A percentile compares a stretch with the other conserved stretches of the same genome.
Conservation (phyloP, 1,140 invertebrate genomes). For the Brachionus sp. region DNA sequence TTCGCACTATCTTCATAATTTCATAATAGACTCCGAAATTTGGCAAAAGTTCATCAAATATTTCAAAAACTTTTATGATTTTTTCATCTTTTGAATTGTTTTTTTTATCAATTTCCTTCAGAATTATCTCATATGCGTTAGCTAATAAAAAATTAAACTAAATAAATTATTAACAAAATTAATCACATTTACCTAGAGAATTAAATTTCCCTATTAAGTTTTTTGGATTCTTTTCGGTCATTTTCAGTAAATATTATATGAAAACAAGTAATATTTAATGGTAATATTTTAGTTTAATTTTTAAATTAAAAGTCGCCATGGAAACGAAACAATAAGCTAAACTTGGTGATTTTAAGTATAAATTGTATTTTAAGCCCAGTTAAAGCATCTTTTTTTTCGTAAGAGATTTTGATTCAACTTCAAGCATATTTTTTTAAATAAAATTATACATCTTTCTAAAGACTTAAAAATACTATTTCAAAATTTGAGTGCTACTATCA, state of each 20-base stretch:
- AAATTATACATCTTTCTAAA: too few species aligned
- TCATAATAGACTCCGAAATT: conserved; percentile 35
- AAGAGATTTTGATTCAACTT: too few species aligned
- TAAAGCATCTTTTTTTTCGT: too few species aligned
- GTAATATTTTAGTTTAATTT: neutral
- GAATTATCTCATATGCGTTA: conserved; percentile 29
- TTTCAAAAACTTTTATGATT: conserved; percentile 32
- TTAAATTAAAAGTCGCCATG: neutral
- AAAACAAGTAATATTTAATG: neutral
- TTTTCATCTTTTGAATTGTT: conserved; percentile 26
- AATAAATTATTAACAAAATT: neutral
- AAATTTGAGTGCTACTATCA: too few species aligned
- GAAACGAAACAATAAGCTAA: neutral
- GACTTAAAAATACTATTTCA: too few species aligned
- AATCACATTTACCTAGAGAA: neutral
- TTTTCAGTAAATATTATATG: conserved; percentile 17
- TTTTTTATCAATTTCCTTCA: conserved; percentile 21
- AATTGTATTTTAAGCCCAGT: too few species aligned
- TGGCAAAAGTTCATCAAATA: conserved; percentile 29
- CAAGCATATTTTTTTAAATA: too few species aligned
- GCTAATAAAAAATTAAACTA: neutral
- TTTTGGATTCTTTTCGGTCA: conserved; percentile 9
- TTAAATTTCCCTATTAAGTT: neutral
- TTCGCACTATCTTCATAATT: conserved; percentile 39
- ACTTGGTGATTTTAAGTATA: neutral